Evolutionary conservation across 2,113 vertebrate genomes (phyloP), one percentile per base, ranked within the genome.

Genomic region (Lepus americanus): DNA sequence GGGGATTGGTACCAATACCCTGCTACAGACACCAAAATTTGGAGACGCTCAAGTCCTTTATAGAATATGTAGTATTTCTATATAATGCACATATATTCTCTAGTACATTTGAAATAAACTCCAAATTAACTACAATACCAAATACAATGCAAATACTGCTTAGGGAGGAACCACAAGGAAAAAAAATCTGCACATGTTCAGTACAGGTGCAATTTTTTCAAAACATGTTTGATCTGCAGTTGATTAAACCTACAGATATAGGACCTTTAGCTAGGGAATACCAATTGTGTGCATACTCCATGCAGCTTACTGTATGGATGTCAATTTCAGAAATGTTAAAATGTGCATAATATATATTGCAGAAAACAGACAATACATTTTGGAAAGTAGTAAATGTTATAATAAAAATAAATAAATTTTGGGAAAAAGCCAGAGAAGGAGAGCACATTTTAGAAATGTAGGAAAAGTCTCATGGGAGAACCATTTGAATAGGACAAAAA

Each of bases 401-500:
- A 64, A 64, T 72, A 74, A 69, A 95, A 94, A 90, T 11, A 33
- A 6, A 66, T 39, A 85, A 49, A 53, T 79, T 87, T 77, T 59
- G 36, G 33, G 36, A 11, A 73, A 96, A 87, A 81, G 9, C 29
- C 67, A 90, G 33, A 9, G 22, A 89, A 73, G 61, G 14, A 31
- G 9, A 92, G 31, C 77, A 33, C 13, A 49, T 82, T 96, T 27
- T 61, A 95, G 81, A 96, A 82, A 94, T 59, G 76, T 2, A 61
- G 44, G 14, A 79, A 84, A 92, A 79, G 7, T 31, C 81, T 92
- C 81, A 85, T 14, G 93, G 77, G 82, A 90, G 39, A 77, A 90
- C 70, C 67, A 96, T 94, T 87, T 95, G 88, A 96, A 90, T 77
- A 96, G 51, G 17, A 63, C 80, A 87, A 90, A 63, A 49, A 59